A percentile compares a stretch with the other conserved stretches of the same genome.
Evolutionary conservation across 2,888 invertebrate species (phyloP).

Genomic region (Augochlorella aurata): DNA sequence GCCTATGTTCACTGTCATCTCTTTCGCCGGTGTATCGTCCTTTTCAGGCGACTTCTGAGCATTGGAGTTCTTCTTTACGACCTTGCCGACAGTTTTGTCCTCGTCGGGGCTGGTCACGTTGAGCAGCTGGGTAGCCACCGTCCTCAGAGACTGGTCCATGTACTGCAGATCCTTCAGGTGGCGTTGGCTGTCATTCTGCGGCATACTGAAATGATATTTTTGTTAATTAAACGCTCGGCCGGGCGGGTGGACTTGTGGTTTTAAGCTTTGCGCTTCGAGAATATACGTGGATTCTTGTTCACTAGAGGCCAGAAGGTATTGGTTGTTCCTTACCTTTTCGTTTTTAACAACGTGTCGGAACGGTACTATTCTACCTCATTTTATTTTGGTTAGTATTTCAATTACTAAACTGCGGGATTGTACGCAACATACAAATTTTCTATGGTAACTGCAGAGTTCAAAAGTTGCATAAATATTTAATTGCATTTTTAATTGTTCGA

Average conservation of each 20-base stretch:
- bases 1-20: slow-evolving; percentile 56
- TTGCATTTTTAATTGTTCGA: too few species aligned
- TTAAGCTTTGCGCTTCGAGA: neutral
- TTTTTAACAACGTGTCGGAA: neutral
- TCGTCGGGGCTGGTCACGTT: slow-evolving; percentile 72
- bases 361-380: neutral
- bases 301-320: neutral
- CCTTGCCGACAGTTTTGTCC: slow-evolving; percentile 5
- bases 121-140: slow-evolving; percentile 79
- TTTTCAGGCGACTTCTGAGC: slow-evolving; percentile 47
- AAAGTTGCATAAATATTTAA: too few species aligned
- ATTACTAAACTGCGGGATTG: too few species aligned
- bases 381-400: neutral
- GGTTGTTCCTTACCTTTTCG: slow-evolving; percentile 41
- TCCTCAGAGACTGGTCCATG: slow-evolving; percentile 79
- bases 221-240: neutral
- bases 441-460: too few species aligned
- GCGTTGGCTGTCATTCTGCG: slow-evolving; percentile 68
- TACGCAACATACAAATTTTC: too few species aligned
- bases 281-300: neutral
- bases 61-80: slow-evolving; percentile 36
- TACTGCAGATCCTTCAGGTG: slow-evolving; percentile 75
- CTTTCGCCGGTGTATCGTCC: slow-evolving; percentile 47
- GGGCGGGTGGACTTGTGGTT: neutral
- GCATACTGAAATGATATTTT: slow-evolving; percentile 79